Evolutionary conservation across 1,140 invertebrate genomes (phyloP), one percentile per base, ranked within the genome.

Genomic region (Coenobita brevimanus): DNA sequence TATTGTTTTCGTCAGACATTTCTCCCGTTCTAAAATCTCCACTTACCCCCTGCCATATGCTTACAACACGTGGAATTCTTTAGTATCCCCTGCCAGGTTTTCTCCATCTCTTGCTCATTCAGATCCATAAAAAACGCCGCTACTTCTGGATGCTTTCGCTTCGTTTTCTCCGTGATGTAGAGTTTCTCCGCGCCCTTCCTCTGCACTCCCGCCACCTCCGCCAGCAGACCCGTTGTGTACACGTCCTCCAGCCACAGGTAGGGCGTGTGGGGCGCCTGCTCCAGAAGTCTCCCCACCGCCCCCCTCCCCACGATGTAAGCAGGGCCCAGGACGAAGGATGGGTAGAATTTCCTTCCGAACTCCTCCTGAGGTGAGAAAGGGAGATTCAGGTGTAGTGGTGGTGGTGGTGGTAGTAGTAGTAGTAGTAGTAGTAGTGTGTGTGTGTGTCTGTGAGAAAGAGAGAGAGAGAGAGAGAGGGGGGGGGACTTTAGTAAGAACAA

Each of bases 241-340:
- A 93, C 93, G 88, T 94, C 93, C 85, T 94, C 93, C 79, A 93
- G 79, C 91, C 91, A 92, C 84, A 93, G 91, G 79, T 92, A 92
- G 21, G 91, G 91, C 15, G 91, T 91, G 27, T 90, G 71, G 15
- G 80, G 64, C 8, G 91, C 89, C 17, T 91, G 89, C 17, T 81
- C 78, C 76, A 91, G 92, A 33, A 91, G 82, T 6, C 41, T 38
- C 17, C 79, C 80, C 90, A 90, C 71, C 27, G 90, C n/a, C 10
- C 85, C 64, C n/a, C 89, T 86, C 21, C 87, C 89, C 38, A 92
- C 79, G 13, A 92, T 50, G 80, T 92, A 92, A 10, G 91, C 91
- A 15, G 92, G 91, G 21, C 92, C 92, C 24, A 91, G 88, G 15
- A 91, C 90, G 80, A 92, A 92, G 80, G 71, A 92, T 89, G 89